Conservation (phyloP, 2,888 invertebrate genomes). For the Apantesis nais region DNA sequence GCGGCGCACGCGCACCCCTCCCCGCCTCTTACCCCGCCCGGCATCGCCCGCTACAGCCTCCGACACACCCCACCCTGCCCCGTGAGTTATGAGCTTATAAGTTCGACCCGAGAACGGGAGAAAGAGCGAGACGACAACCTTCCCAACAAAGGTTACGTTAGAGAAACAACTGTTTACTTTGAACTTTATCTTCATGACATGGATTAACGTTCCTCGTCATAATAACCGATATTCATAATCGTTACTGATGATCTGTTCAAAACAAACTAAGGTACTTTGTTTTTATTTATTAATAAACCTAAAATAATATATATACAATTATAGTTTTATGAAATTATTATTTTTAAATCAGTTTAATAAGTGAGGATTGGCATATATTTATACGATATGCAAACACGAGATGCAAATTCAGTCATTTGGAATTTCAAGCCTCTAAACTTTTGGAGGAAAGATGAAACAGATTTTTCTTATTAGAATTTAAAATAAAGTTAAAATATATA, state of each 20-base stretch:
- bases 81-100: slow-evolving; percentile 79
- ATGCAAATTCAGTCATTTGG: neutral
- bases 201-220: slow-evolving; percentile 9
- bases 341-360: neutral
- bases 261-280: neutral
- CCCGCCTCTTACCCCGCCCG: slow-evolving; percentile 53
- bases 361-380: neutral
- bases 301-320: neutral
- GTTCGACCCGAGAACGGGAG: slow-evolving; percentile 60
- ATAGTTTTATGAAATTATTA: neutral
- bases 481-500: too few relatives aligned
- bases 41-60: slow-evolving; percentile 69
- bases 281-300: neutral
- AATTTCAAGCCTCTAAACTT: neutral
- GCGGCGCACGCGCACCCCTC: slow-evolving; percentile 67
- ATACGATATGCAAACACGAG: neutral
- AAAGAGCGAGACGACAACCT: slow-evolving; percentile 60
- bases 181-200: slow-evolving; percentile 30
- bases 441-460: too few relatives aligned
- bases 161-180: slow-evolving; percentile 53
- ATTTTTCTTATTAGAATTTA: too few relatives aligned
- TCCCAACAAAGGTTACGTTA: slow-evolving; percentile 64
- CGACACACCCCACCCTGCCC: slow-evolving; percentile 65
- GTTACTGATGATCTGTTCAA: slow-evolving; percentile 6
- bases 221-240: slow-evolving; percentile 16